These are phyloP conservation scores for Cyaniris semiargus DNA, from an alignment of 2,888 invertebrate genomes.

Conservation along the genomic window DNA sequence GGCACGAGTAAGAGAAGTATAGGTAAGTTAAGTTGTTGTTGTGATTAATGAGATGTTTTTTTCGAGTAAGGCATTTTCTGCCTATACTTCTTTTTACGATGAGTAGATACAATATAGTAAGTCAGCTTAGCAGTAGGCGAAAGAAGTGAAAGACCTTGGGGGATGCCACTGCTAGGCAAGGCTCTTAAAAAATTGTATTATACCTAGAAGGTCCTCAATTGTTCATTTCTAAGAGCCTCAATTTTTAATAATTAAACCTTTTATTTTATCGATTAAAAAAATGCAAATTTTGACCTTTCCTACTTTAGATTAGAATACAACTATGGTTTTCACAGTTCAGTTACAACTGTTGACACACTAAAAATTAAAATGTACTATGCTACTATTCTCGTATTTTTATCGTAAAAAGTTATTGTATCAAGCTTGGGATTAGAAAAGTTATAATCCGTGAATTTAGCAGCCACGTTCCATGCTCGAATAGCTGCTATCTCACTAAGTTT, in stretches of 20 bases:
- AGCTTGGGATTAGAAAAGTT: conserved; percentile 78
- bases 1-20: neutral
- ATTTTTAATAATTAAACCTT: neutral
- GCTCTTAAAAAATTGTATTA: no score
- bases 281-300: neutral
- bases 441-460: conserved; percentile 46
- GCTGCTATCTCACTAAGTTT: conserved; percentile 26
- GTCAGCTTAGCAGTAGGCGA: neutral
- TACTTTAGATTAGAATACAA: neutral
- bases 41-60: no score
- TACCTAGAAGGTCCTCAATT: no score
- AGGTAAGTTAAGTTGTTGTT: neutral
- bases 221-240: no score
- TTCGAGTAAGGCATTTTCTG: no score
- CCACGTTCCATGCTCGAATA: conserved; percentile 33
- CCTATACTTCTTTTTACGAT: neutral
- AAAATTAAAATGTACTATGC: neutral
- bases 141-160: no score
- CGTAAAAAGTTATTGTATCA: conserved; percentile 63
- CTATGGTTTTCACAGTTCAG: neutral
- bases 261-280: neutral
- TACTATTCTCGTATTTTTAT: conserved; percentile 26
- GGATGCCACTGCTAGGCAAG: neutral
- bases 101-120: neutral
- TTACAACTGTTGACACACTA: conserved; percentile 10